Conservation (phyloP, 2,797 vertebrate genomes). For the Spinibarbus caldwelli region DNA sequence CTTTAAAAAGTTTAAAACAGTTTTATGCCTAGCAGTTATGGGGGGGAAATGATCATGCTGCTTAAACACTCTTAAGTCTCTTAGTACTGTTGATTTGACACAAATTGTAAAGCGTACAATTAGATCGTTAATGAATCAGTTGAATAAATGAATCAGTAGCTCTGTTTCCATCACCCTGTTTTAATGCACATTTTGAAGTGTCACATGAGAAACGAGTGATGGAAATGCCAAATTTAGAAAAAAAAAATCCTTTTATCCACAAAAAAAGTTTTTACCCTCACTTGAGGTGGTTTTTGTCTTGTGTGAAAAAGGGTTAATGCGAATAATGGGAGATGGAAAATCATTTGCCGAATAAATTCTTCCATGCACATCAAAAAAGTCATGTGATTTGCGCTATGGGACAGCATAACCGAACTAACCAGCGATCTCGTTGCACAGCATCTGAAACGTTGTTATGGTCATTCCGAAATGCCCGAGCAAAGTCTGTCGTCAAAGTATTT, state of each 20-base stretch:
- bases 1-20: not conserved
- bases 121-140: not conserved
- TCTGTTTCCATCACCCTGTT: not conserved
- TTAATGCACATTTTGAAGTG: not conserved
- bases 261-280: fast-evolving
- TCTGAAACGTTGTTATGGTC: too few species aligned
- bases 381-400: too few species aligned
- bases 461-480: too few species aligned
- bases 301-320: not conserved
- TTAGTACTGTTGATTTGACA: not conserved
- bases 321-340: too few species aligned
- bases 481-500: too few species aligned
- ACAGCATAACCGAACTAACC: too few species aligned
- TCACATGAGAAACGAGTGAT: not conserved
- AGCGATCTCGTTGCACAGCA: too few species aligned
- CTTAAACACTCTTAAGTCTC: not conserved
- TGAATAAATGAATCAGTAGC: not conserved
- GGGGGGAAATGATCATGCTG: not conserved
- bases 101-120: not conserved
- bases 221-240: not conserved
- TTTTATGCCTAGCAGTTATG: not conserved
- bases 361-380: too few species aligned
- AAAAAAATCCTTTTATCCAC: not conserved
- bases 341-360: too few species aligned
- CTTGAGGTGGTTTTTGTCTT: not conserved